These are phyloP conservation scores for Harpagus bidentatus DNA, from an alignment of 2,113 vertebrate genomes.

Conservation along the genomic window DNA sequence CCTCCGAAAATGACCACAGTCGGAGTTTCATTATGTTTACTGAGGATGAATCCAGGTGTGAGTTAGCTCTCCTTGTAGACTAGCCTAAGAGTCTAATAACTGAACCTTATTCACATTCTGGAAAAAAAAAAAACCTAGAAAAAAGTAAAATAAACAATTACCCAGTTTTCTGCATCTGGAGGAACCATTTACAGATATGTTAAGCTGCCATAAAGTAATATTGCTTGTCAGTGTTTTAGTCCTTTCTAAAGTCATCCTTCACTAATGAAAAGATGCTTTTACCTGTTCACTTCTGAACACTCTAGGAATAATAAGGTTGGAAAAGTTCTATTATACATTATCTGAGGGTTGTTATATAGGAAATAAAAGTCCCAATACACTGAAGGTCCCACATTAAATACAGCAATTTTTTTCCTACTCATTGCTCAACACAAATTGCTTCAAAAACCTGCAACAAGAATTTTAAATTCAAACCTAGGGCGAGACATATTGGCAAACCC, in stretches of 20 bases:
- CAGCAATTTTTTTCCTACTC: neutral
- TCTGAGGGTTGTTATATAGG: neutral
- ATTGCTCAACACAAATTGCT: neutral
- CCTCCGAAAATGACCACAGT: neutral
- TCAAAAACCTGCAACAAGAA: neutral
- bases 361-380: neutral
- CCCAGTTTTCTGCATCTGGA: neutral
- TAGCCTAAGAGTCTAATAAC: neutral
- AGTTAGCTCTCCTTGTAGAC: neutral
- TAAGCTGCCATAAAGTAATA: neutral
- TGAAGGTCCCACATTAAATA: neutral
- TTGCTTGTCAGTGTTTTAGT: neutral
- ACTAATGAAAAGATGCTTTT: neutral
- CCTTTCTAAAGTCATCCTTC: neutral
- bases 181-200: neutral
- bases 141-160: neutral
- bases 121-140: neutral
- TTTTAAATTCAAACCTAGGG: neutral
- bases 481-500: fast-evolving
- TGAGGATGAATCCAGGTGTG: neutral
- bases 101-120: neutral
- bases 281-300: neutral
- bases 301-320: neutral
- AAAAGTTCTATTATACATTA: neutral
- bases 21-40: neutral